Evolutionary conservation across 2,888 invertebrate species (phyloP), one percentile per base, ranked within the genome.

Genomic region (Tenthredo notha): DNA sequence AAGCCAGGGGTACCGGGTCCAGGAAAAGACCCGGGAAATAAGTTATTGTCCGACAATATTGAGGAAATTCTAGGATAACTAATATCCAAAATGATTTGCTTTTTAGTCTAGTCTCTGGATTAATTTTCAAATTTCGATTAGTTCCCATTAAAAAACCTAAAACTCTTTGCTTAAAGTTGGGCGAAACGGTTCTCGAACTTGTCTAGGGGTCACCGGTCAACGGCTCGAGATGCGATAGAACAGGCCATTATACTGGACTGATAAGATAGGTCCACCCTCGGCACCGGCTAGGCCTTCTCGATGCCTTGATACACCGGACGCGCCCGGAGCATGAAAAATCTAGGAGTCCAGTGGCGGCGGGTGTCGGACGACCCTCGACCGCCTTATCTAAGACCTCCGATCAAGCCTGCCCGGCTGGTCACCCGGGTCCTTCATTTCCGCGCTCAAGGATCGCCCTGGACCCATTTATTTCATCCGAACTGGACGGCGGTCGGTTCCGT

Each of bases 171-270:
- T 74, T 4, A 43, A 74, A 74, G 43, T 40, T 18, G 18, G 77
- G 33, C 47, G 29, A 54, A 54, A 77, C 33, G 77, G 37, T 40
- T 15, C 54, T 90, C 89, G 90, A 89, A 91, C 90, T 89, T 90
- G 90, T 91, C 90, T 90, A 89, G 88, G 89, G 90, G 91, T 90
- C 90, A 91, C 89, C 88, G 91, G 91, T 91, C 91, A 91, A 90
- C 91, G 90, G 90, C 87, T 85, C 88, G 90, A 92, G 92, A 92
- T 92, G 92, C 92, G 92, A 92, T 92, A 92, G 92, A 92, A 91
- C 91, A 90, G 91, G 91, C 92, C 90, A 92, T 92, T 92, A 92
- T 91, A 90, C 89, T 88, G 87, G 86, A 85, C 90, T 90, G 92
- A 92, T 92, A 92, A 92, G 92, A 92, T 92, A 92, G 92, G 85